Evolutionary conservation across 2,797 vertebrate species (phyloP), one percentile per base, ranked within the genome.

Genomic region (Gadopsis marmoratus): DNA sequence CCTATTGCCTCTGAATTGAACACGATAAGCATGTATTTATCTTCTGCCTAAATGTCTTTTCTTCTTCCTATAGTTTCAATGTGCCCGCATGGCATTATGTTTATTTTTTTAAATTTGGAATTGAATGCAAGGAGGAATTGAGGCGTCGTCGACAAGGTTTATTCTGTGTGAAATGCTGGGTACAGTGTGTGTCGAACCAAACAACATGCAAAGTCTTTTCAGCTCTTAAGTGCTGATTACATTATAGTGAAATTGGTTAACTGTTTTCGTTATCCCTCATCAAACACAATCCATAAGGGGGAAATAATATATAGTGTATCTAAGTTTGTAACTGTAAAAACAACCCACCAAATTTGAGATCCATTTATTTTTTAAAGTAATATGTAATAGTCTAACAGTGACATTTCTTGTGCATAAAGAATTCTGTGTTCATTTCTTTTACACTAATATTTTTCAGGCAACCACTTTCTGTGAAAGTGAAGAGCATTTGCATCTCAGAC

Each of bases 91-190:
- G 55, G 13, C 47, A 21, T 53, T 33, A 21, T 14, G 10, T 64
- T 62, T 76, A 41, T 78, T 84, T 86, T 86, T 76, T 62, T 61
- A 1, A 5, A 4, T 78, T 72, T 65, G 10, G 21, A 21, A 70
- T 63, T 41, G 5, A 78, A 68, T 21, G 17, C 61, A 21, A 45
- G 35, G 31, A 70, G 12, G 19, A 68, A 61, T 58, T 66, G 16
- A 81, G 71, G 37, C 19, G 0, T 66, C 29, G 9, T 39, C 37
- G 9, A 59, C 54, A 29, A 51, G 41, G 54, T 74, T 65, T 14
- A 65, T 47, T 76, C 69, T 4, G 53, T 59, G n/a, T 26, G 29
- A 76, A 54, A 68, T 51, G 73, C 39, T 39, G 35, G 51, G 48
- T 41, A 75, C 83, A 68, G 13, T 21, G 35, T 59, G 62, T 67